Evolutionary conservation across 1,140 invertebrate species (phyloP).

Genomic region (Leptinotarsa texana): DNA sequence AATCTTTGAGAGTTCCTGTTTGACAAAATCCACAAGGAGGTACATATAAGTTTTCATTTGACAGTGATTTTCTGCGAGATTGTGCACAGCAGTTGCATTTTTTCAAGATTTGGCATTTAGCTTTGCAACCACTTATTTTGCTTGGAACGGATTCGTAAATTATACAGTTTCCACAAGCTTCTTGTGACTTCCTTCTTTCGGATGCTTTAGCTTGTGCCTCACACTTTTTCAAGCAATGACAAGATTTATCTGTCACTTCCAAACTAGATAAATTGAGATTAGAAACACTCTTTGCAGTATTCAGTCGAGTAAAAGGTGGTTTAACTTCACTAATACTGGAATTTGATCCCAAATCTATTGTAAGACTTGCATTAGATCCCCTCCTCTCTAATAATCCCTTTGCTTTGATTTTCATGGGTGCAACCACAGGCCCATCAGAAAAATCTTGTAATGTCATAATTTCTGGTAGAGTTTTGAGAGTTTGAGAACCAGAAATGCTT

Average conservation of each 20-base stretch:
- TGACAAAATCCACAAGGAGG: constrained; percentile 52
- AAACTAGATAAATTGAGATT: constrained; percentile 50
- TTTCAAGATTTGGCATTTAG: constrained; percentile 42
- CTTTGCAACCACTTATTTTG: constrained; percentile 43
- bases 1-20: constrained; percentile 42
- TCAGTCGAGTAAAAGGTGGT: constrained; percentile 41
- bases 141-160: constrained; percentile 52
- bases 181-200: constrained; percentile 49
- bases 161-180: constrained; percentile 51
- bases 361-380: constrained; percentile 85
- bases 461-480: constrained; percentile 67
- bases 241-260: constrained; percentile 37
- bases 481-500: constrained; percentile 54
- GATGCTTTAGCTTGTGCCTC: constrained; percentile 28
- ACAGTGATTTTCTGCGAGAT: constrained; percentile 58
- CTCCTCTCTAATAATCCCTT: constrained; percentile 76
- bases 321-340: constrained; percentile 45
- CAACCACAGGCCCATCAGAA: constrained; percentile 51
- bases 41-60: constrained; percentile 61
- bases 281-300: constrained; percentile 51
- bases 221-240: constrained; percentile 40
- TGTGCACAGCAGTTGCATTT: constrained; percentile 49
- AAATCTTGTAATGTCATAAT: constrained; percentile 69
- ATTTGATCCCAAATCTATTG: constrained; percentile 57
- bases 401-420: constrained; percentile 58